Conservation (phyloP, 1,140 invertebrate genomes). For the Drosophila pallidifrons region DNA sequence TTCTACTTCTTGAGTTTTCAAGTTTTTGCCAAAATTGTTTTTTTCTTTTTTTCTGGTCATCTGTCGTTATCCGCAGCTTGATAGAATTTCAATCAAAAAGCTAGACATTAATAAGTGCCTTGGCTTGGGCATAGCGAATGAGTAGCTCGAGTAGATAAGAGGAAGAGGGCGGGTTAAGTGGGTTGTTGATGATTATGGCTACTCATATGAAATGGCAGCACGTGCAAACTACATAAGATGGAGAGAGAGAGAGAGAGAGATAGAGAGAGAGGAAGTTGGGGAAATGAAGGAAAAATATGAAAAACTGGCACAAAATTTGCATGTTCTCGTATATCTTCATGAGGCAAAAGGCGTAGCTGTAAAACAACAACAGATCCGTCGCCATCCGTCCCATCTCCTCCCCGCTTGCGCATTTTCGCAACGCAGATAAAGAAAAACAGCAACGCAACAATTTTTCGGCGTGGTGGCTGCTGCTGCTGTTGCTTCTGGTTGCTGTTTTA, state of each 20-base stretch:
- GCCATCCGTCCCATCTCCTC: not conserved
- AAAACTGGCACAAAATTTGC: conserved; percentile 73
- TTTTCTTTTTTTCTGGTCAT: not conserved
- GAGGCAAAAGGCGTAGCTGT: conserved; percentile 40
- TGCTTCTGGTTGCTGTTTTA: conserved; percentile 59
- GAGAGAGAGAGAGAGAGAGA: no score
- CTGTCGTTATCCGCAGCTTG: not conserved
- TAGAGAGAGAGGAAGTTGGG: not conserved
- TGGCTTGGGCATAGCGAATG: not conserved
- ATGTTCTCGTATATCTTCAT: conserved; percentile 74
- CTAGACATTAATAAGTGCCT: conserved; percentile 19
- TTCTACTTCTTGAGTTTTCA: not conserved
- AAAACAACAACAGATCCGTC: conserved; percentile 48
- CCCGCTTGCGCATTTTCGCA: not conserved
- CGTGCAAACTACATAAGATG: conserved; percentile 10
- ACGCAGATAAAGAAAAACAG: conserved; percentile 58
- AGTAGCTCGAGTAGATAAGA: not conserved
- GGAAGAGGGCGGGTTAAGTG: not conserved
- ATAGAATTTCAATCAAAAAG: conserved; percentile 23
- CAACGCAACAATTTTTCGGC: conserved; percentile 77
- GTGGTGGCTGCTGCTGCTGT: conserved; percentile 35
- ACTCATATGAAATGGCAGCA: conserved; percentile 45
- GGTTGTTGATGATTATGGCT: conserved; percentile 60
- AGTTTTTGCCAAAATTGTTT: not conserved
- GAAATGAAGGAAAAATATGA: conserved; percentile 12